phyloP scores from a whole-genome alignment of 2,888 invertebrate genomes.

The Epistrophe grossulariae region DNA sequence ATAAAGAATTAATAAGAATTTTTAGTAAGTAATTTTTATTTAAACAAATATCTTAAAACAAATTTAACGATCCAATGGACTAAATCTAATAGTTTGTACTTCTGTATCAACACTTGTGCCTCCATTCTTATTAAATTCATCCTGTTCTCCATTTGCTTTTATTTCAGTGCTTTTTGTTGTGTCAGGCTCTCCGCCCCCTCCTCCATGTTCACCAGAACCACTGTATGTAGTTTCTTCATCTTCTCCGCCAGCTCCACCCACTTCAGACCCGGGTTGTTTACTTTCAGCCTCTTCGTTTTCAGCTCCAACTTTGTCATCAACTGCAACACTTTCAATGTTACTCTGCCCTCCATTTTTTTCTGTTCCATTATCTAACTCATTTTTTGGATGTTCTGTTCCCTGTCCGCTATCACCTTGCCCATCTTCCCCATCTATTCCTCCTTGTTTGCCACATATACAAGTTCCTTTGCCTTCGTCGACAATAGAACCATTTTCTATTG shows the following conservation, averaged over 20 bases:
- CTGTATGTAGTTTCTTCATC: background rate
- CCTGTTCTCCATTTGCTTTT: background rate
- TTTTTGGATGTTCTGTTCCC: background rate
- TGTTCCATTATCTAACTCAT: background rate
- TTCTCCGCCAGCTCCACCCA: background rate
- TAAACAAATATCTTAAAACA: no score
- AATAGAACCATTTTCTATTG: background rate
- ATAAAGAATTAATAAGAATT: no score
- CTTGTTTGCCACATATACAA: background rate
- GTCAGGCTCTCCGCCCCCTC: background rate
- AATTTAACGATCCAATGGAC: background rate
- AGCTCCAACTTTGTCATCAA: background rate
- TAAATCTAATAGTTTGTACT: background rate
- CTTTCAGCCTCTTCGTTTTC: background rate
- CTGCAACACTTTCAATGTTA: background rate
- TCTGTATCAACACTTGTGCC: background rate
- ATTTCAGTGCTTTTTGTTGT: background rate
- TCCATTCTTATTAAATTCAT: background rate
- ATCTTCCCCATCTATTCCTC: background rate
- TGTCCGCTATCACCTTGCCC: background rate
- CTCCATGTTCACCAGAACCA: background rate
- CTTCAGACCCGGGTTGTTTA: background rate
- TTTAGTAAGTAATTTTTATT: no score
- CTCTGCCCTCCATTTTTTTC: background rate
- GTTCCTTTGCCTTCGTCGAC: background rate